Evolutionary conservation across 2,797 vertebrate species (phyloP).

Genomic region (Sebastes ruberrimus): DNA sequence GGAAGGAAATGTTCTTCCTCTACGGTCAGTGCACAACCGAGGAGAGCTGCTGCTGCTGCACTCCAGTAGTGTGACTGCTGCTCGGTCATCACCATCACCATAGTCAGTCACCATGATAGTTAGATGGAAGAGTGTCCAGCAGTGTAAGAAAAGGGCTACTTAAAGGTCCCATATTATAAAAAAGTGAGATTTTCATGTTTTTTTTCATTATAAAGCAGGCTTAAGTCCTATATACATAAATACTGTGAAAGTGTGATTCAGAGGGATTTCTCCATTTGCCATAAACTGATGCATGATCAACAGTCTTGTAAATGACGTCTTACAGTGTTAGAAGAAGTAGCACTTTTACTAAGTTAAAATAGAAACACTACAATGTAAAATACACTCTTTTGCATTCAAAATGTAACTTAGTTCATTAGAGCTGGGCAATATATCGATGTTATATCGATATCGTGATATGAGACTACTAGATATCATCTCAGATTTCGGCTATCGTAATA

Average conservation of each 20-base stretch:
- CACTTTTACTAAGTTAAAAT: background rate
- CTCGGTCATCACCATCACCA: background rate
- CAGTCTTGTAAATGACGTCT: background rate
- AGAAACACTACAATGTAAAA: background rate
- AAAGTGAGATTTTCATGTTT: no score
- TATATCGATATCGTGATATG: no score
- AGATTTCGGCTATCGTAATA: no score
- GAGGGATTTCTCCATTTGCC: no score
- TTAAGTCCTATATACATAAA: no score
- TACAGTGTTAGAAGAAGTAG: background rate
- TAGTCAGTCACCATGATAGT: background rate
- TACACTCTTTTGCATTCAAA: background rate
- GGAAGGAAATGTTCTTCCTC: conserved; percentile 39
- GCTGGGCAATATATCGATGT: no score
- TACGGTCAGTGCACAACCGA: background rate
- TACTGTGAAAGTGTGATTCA: background rate
- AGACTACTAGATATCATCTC: no score
- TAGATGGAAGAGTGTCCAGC: background rate
- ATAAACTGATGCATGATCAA: background rate
- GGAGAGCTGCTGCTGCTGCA: background rate
- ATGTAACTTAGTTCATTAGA: no score
- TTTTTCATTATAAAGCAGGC: no score
- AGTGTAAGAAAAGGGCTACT: background rate
- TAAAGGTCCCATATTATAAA: no score
- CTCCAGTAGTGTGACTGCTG: background rate